Base-by-base conservation (phyloP, 2,797 vertebrate species). In the Danio aesculapii region DNA sequence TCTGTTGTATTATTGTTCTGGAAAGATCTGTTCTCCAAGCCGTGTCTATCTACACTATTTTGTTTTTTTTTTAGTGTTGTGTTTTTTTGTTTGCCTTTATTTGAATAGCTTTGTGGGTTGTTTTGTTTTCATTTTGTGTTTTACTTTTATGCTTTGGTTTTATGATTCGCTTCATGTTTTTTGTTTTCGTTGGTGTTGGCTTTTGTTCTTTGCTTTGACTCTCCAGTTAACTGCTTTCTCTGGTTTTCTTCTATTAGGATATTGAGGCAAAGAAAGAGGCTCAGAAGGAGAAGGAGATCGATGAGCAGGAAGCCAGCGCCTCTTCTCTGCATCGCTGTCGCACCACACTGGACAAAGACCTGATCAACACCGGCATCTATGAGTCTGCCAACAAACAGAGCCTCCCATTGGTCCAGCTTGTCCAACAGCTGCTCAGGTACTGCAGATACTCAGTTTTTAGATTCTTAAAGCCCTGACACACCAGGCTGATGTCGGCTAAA, bases 181-280 rank as follows among this genome's bases (percentile, higher is more conserved):
- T 62, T n/a, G 19, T 11, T 8, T 64, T 43, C n/a, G 9, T 16
- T 46, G 43, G 43, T 44, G n/a, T 10, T 57, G 1, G 7, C 12
- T 8, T 49, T 49, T 8, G 8, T 8, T 7, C 6, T 59, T 44
- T 55, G 16, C 1, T n/a, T 46, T 59, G 57, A 61, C 71, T 12
- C 57, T 46, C 4, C n/a, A 13, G 7, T 21, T 58, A 58, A 44
- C n/a, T 13, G 0, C n/a, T 17, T 72, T 72, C 63, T 49, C 13
- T 74, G 8, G 0, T 6, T 9, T 6, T 61, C 43, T 39, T 49
- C 19, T 21, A 1, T 85, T 94, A 95, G 98, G 98, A 99, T 82
- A 99, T 99, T 47, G 98, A 99, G 92, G 98, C 98, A n/a, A 99
- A 98, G 90, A 99, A 99, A 86, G 98, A 99, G 92, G 98, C 97